Evolutionary conservation across 2,888 invertebrate species (phyloP), one percentile per base, ranked within the genome.

Genomic region (Agyllia agylla): DNA sequence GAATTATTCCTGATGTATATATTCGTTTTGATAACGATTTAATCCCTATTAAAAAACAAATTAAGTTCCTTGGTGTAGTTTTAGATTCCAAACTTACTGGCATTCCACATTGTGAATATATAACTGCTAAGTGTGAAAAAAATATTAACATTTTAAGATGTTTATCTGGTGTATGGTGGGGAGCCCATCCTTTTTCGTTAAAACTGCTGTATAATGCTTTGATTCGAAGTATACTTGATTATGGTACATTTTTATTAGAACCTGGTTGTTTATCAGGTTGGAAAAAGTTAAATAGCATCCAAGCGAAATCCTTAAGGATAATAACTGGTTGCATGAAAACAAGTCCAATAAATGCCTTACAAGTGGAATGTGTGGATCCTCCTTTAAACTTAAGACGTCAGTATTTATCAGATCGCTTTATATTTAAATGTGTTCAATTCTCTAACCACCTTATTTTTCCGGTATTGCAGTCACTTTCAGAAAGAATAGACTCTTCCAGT

Each of bases 191-290:
- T 0, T 93, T 75, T n/a, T 49, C 79, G 9, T 85, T 89, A 35
- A 92, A 92, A 87, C 30, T 93, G 0, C 0, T 93, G 1, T 94
- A 94, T n/a, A 93, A 91, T 79, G 92, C 91, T 0, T 35, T 92
- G 3, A 64, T 93, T 0, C 85, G 94, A 9, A 92, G 93, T 42
- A 85, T 88, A 17, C 15, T 94, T 2, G 94, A 94, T 75, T 93
- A 93, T 73, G 91, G 90, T 0, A 57, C 87, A 0, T 93, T 94
- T 30, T 13, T 57, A 6, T 57, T 57, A 15, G 35, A 38, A 13
- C 35, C 35, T 24, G 57, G 57, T 11, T 64, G 9, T 64, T 20
- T 20, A 24, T 20, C 24, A 17, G 57, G 57, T 64, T 64, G 57
- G 24, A 64, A 24, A 20, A 24, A 3, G 9, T 64, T 64, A 64